A percentile compares a stretch with the other conserved stretches of the same genome.
phyloP scores from a whole-genome alignment of 2,113 vertebrate species.

The Actenoides hombroni region DNA sequence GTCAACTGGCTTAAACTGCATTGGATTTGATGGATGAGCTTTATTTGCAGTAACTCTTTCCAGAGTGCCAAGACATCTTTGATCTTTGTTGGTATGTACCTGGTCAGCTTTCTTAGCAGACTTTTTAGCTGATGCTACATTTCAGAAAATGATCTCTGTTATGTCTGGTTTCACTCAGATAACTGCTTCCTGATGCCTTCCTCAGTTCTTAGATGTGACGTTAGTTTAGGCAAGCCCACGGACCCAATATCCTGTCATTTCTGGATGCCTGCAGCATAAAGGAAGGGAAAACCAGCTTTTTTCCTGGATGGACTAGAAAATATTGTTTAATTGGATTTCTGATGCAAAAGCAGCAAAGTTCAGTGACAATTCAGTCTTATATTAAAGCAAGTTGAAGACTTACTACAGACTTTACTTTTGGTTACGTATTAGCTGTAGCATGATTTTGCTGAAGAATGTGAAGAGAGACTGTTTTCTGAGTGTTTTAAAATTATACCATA shows the following conservation, averaged over 20 bases:
- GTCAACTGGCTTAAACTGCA: not conserved
- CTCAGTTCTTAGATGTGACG: not conserved
- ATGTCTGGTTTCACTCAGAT: constrained; percentile 37
- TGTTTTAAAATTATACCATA: not conserved
- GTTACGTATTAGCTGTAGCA: not conserved
- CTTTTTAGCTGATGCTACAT: constrained; percentile 17
- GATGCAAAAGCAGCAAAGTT: not conserved
- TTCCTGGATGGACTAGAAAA: not conserved
- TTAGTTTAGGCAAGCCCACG: constrained; percentile 36
- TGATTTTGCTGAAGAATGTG: not conserved
- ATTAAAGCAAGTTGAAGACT: not conserved
- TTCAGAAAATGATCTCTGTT: not conserved
- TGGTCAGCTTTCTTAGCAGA: not conserved
- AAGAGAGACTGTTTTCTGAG: not conserved
- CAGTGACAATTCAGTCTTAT: not conserved
- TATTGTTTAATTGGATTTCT: constrained; percentile 19
- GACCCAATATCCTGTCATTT: constrained; percentile 56
- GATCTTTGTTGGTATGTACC: not conserved
- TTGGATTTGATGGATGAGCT: not conserved
- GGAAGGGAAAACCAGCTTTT: constrained; percentile 1
- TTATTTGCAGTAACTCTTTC: not conserved
- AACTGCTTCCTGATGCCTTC: constrained; percentile 42
- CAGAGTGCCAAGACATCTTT: not conserved
- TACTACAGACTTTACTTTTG: not conserved
- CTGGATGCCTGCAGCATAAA: constrained; percentile 39